Evolutionary conservation across 2,797 vertebrate genomes (phyloP).

Genomic region (Artibeus jamaicensis): DNA sequence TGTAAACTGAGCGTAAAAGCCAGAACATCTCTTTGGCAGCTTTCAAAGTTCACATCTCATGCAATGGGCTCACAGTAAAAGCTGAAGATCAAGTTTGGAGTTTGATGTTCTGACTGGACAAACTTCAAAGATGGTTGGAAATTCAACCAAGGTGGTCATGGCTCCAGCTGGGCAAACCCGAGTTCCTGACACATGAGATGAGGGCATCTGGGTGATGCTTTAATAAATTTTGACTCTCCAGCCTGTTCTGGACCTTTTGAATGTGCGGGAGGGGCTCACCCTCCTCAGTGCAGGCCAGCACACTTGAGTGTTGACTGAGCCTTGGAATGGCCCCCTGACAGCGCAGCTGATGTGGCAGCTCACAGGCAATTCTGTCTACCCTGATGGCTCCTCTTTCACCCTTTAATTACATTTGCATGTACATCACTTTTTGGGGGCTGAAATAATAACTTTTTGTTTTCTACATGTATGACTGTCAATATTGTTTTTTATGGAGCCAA

Average conservation of each 20-base stretch:
- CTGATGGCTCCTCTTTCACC: neutral
- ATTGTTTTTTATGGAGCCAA: conserved; percentile 13
- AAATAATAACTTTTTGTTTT: conserved; percentile 17
- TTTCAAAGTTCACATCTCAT: neutral
- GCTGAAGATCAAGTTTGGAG: neutral
- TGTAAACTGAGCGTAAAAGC: neutral
- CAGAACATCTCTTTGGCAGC: neutral
- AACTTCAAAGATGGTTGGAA: neutral
- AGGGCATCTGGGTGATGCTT: neutral
- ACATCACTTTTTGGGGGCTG: neutral
- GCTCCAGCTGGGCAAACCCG: neutral
- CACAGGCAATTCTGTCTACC: neutral
- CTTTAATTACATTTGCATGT: neutral
- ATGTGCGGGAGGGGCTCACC: neutral
- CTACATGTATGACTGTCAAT: neutral
- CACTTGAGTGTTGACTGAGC: neutral
- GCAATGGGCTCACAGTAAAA: neutral
- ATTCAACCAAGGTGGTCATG: neutral
- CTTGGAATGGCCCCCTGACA: neutral
- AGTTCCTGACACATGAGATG: neutral
- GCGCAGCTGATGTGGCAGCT: neutral
- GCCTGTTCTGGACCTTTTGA: neutral
- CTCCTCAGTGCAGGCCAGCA: neutral
- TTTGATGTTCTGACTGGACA: neutral
- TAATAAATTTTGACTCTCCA: neutral